These are phyloP conservation scores for Megaceryle maxima DNA, from an alignment of 2,113 vertebrate species.

Conservation along the genomic window DNA sequence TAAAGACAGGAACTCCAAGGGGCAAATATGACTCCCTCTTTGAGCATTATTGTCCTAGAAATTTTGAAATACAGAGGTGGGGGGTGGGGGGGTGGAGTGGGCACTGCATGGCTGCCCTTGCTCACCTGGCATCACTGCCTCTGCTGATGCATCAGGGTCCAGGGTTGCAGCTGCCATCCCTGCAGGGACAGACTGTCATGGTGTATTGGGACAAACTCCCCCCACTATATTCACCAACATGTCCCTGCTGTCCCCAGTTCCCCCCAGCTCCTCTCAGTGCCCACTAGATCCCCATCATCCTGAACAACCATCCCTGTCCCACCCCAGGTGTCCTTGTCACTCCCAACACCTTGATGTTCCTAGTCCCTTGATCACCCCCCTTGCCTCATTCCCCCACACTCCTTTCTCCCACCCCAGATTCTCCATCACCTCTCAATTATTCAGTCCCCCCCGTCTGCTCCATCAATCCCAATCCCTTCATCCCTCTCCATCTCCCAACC, in stretches of 20 bases:
- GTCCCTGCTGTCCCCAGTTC: neutral
- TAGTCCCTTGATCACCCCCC: neutral
- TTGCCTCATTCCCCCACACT: neutral
- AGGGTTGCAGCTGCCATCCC: neutral
- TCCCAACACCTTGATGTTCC: neutral
- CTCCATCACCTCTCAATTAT: neutral
- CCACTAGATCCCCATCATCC: neutral
- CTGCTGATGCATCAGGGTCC: neutral
- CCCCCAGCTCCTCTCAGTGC: neutral
- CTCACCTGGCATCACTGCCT: slow-evolving; percentile 20
- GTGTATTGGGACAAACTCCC: neutral
- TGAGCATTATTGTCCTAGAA: too few species aligned
- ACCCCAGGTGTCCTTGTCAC: neutral
- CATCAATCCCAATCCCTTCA: fast-evolving
- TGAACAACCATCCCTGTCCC: neutral
- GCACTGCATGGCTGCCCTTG: neutral
- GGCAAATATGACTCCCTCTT: too few species aligned
- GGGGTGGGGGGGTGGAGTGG: neutral
- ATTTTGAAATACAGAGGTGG: too few species aligned
- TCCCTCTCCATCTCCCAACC: neutral
- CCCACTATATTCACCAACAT: neutral
- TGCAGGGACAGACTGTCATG: neutral
- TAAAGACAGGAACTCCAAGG: too few species aligned
- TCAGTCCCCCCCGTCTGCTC: neutral
- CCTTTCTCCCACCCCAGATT: neutral